Evolutionary conservation across 2,113 vertebrate genomes (phyloP).

Genomic region (Muntiacus muntjak): DNA sequence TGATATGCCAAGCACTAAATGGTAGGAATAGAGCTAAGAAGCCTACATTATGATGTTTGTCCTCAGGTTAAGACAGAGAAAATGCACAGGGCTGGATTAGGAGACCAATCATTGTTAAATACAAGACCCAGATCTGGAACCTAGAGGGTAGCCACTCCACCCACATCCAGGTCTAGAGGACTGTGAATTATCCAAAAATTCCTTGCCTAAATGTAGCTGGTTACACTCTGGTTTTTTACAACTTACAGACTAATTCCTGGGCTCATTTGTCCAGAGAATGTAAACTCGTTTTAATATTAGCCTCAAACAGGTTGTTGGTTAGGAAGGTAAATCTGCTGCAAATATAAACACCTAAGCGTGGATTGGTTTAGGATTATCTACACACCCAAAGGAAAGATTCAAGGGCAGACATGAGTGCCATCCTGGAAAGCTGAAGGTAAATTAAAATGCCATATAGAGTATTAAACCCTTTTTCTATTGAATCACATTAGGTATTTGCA

Average conservation of each 20-base stretch:
- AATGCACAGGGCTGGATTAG: neutral
- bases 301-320: constrained; percentile 15
- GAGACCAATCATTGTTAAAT: neutral
- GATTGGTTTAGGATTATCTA: constrained; percentile 41
- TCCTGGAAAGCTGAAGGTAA: constrained; percentile 13
- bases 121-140: neutral
- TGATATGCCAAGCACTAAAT: neutral
- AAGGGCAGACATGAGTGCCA: neutral
- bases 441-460: constrained; percentile 1
- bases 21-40: neutral
- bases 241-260: neutral
- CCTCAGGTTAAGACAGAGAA: neutral
- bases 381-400: neutral
- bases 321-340: constrained; percentile 27
- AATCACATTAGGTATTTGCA: neutral
- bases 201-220: neutral
- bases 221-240: neutral
- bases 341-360: neutral
- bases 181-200: neutral
- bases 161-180: no score
- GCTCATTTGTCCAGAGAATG: neutral
- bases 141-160: accelerated
- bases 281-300: constrained; percentile 17
- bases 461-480: neutral
- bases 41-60: neutral